A percentile compares a stretch with the other conserved stretches of the same genome.
Evolutionary conservation across 2,113 vertebrate species (phyloP).

Genomic region (Pangasianodon hypophthalmus): DNA sequence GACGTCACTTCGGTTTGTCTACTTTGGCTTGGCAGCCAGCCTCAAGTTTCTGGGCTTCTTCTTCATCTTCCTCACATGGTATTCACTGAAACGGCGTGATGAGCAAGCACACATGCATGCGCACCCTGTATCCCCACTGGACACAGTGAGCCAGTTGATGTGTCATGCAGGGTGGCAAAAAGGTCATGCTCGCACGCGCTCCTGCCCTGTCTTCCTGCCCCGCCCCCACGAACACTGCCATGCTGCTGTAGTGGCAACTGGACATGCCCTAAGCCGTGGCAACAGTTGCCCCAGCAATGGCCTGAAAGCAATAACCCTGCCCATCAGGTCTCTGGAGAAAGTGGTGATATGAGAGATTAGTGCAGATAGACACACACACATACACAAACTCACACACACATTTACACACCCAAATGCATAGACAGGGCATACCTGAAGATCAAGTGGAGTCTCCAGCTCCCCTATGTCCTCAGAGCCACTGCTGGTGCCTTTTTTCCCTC

Average conservation of each 20-base stretch:
- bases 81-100: conserved; percentile 94
- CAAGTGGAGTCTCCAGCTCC: neutral
- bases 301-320: conserved; percentile 81
- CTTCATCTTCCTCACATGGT: conserved; percentile 99
- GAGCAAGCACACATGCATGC: conserved; percentile 80
- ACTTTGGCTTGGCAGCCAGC: conserved; percentile 96
- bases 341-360: conserved; percentile 69
- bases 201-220: conserved; percentile 87
- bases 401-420: neutral
- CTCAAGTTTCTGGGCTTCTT: conserved; percentile 96
- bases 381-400: neutral
- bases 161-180: conserved; percentile 76
- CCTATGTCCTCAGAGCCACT: conserved; percentile 35
- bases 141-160: conserved; percentile 88
- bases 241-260: conserved; percentile 54
- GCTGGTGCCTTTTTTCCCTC: conserved; percentile 50
- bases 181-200: conserved; percentile 86
- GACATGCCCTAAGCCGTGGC: conserved; percentile 67
- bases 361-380: neutral
- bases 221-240: conserved; percentile 66
- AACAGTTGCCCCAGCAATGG: conserved; percentile 82
- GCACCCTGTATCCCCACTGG: conserved; percentile 77
- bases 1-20: conserved; percentile 96
- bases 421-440: conserved; percentile 16
- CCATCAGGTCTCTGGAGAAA: conserved; percentile 76